Conservation (phyloP, 1,140 invertebrate genomes). For the Nixonia krombeini region DNA sequence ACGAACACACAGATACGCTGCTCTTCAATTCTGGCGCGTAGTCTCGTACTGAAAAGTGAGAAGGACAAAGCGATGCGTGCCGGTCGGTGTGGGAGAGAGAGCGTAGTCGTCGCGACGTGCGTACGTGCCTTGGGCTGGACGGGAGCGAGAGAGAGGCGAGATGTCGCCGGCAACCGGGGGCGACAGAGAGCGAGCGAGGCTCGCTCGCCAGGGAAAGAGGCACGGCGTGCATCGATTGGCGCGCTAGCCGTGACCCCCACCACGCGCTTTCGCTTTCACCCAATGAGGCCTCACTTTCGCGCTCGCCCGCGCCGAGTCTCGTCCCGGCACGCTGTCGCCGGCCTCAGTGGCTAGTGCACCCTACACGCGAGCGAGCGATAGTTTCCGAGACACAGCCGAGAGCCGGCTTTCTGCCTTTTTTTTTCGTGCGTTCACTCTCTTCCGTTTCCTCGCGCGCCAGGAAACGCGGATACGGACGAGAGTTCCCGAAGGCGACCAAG, state of each 20-base stretch:
- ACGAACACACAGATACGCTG: no score
- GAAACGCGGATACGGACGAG: no score
- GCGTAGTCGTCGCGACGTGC: constrained; percentile 1
- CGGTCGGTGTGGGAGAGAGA: constrained; percentile 24
- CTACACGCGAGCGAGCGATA: constrained; percentile 57
- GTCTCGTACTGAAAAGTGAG: neutral
- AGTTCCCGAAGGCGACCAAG: no score
- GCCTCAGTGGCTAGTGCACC: constrained; percentile 65
- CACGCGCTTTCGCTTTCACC: constrained; percentile 71
- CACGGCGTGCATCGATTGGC: constrained; percentile 69
- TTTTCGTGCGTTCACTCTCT: constrained; percentile 17
- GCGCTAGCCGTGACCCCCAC: constrained; percentile 71
- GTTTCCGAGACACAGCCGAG: constrained; percentile 35
- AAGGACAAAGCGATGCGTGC: neutral
- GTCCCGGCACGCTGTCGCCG: constrained; percentile 30
- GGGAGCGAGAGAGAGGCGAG: constrained; percentile 10
- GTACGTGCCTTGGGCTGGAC: neutral
- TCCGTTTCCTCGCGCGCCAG: constrained; percentile 11
- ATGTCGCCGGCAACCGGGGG: neutral
- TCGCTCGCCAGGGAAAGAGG: constrained; percentile 34
- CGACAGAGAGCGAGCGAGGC: constrained; percentile 7
- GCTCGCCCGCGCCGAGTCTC: constrained; percentile 56
- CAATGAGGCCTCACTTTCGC: constrained; percentile 72
- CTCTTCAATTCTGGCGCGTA: no score
- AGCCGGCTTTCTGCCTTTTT: constrained; percentile 19